Percentiles rank a stretch among this genome's conserved stretches.
These are phyloP conservation scores for Ptychochromis oligacanthus DNA, from an alignment of 2,113 vertebrate genomes.

Conservation along the genomic window DNA sequence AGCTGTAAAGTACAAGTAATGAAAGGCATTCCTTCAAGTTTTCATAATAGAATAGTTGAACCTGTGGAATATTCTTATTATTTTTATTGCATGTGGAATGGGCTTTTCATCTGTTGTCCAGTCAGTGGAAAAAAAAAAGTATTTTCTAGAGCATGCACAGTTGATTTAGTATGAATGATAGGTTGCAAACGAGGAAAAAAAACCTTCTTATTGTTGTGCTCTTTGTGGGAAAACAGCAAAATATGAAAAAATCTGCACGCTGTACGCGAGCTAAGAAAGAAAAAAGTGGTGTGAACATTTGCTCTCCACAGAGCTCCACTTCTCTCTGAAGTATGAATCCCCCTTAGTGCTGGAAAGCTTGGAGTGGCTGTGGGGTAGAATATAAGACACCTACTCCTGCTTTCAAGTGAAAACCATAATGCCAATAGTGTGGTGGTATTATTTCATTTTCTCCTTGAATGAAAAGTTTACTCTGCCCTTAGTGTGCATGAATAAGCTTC, in stretches of 20 bases:
- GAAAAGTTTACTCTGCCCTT: conserved; percentile 54
- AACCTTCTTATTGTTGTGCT: conserved; percentile 20
- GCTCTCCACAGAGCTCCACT: not conserved
- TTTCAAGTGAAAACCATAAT: conserved; percentile 31
- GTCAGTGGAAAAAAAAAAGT: conserved; percentile 2
- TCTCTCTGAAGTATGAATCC: conserved; percentile 43
- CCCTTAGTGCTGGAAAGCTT: conserved; percentile 23
- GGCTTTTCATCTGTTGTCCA: conserved; percentile 53
- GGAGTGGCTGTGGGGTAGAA: conserved; percentile 28
- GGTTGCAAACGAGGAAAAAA: conserved; percentile 37
- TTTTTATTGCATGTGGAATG: conserved; percentile 33
- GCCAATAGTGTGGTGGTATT: conserved; percentile 14
- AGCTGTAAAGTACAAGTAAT: conserved; percentile 12
- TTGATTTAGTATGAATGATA: conserved; percentile 30
- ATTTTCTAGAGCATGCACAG: conserved; percentile 21
- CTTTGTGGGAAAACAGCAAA: conserved; percentile 4
- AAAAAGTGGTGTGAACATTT: conserved; percentile 19
- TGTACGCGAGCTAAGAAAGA: not conserved
- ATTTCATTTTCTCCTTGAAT: conserved; percentile 48
- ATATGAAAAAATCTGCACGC: not conserved
- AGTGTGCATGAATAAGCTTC: conserved; percentile 26
- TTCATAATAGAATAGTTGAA: conserved; percentile 14
- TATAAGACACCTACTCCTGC: conserved; percentile 17
- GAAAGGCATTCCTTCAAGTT: not conserved
- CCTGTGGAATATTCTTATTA: not conserved